Evolutionary conservation across 2,888 invertebrate genomes (phyloP), one percentile per base, ranked within the genome.

Genomic region (Embidobia sp.): DNA sequence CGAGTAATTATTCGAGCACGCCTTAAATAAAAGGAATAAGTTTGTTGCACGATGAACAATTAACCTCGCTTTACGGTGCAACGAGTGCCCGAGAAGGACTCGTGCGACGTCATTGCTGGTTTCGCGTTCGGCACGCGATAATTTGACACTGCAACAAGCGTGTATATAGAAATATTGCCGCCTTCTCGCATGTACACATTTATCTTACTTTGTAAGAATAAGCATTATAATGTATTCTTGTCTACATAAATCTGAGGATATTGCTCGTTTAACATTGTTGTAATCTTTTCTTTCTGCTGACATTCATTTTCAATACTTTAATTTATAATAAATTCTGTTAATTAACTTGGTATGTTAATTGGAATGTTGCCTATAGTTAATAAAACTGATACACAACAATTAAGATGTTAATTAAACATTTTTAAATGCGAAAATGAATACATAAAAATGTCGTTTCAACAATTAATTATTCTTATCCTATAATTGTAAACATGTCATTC

Each of bases 1-100:
- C 80, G 72, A 70, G 79, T 78, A 78, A 82, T 81, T 81, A 80
- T 75, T 77, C 72, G 80, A 72, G 80, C 77, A 75, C 78, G 64
- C 79, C 72, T 69, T 73, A 53, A 66, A 77, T 66, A 46, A 72
- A 64, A 76, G 53, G 53, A 79, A 77, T 74, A 49, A 70, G 64
- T 70, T 66, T 74, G 74, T 40, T 59, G 44, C 44, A 70, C 70
- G 74, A 64, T 33, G 70, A 77, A 79, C 78, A 77, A 79, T 79
- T 79, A 78, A 79, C 75, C 79, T 61, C 73, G 59, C 35, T 78
- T 78, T 66, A 74, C 61, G 61, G 67, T 69, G 67, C 63, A 66
- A 48, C 49, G 74, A 19, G 16, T 59, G 40, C 31, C 44, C 40
- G 7, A 29, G 31, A 57, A 33, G 51, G 51, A 51, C 76, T 69